Evolutionary conservation across 1,140 invertebrate genomes (phyloP).

Genomic region (Bombus affinis): DNA sequence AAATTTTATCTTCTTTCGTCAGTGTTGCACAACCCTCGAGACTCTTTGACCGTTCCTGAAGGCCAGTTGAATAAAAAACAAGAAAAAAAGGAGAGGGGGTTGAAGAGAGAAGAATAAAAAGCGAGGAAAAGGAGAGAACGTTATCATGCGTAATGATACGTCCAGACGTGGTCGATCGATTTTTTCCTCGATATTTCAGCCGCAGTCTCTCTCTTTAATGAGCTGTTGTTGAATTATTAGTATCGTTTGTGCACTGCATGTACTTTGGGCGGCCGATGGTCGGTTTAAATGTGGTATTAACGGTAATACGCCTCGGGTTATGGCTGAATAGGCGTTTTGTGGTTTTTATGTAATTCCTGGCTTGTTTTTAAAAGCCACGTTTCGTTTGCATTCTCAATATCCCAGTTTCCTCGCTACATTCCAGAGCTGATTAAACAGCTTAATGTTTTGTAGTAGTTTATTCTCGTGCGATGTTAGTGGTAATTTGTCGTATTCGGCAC

Average conservation of each 20-base stretch:
- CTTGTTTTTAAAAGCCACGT: background rate
- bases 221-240: conserved; percentile 10
- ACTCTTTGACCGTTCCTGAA: background rate
- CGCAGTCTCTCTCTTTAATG: conserved; percentile 1
- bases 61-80: background rate
- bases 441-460: background rate
- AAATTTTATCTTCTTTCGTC: conserved; percentile 4
- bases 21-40: background rate
- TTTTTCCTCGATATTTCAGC: background rate
- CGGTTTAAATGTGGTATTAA: background rate
- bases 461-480: background rate
- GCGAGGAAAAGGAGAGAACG: background rate
- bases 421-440: background rate
- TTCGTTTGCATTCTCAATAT: too few relatives aligned
- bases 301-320: background rate
- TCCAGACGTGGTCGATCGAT: conserved; percentile 22
- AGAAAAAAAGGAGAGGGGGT: too few relatives aligned
- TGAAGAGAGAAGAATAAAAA: too few relatives aligned
- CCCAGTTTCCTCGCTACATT: too few relatives aligned
- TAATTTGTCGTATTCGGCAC: background rate
- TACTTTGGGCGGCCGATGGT: accelerated
- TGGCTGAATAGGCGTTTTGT: background rate
- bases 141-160: conserved; percentile 27
- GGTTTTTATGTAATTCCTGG: background rate
- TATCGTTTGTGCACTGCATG: background rate